phyloP scores from a whole-genome alignment of 37 sponge, comb jelly and placozoan genomes.

The Bolinopsis microptera region DNA sequence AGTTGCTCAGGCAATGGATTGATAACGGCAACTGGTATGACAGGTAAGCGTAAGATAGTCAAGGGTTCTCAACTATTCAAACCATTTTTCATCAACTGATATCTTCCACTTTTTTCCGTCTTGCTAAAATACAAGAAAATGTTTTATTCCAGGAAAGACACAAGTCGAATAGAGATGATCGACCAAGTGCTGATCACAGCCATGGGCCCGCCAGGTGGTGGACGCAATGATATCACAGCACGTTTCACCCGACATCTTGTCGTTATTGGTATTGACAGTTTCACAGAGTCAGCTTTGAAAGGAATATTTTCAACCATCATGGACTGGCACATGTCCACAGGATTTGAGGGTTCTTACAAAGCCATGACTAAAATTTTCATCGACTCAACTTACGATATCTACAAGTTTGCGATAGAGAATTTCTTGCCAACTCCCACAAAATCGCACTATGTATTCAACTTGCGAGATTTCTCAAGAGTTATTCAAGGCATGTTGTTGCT shows the following conservation, averaged over 20 bases:
- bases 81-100: too few relatives aligned
- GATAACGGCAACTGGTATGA: slow-evolving; percentile 97
- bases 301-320: slow-evolving; percentile 90
- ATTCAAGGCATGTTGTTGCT: slow-evolving; percentile 68
- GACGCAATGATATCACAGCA: slow-evolving; percentile 86
- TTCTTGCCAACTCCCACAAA: slow-evolving; percentile 69
- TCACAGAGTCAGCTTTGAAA: slow-evolving; percentile 92
- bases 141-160: slow-evolving; percentile 76
- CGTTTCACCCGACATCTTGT: slow-evolving; percentile 93
- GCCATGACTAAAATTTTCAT: slow-evolving; percentile 85
- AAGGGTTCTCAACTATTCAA: not conserved
- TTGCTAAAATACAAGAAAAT: too few relatives aligned
- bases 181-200: slow-evolving; percentile 86
- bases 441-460: slow-evolving; percentile 70
- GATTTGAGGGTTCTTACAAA: slow-evolving; percentile 92
- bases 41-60: slow-evolving; percentile 45
- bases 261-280: slow-evolving; percentile 91
- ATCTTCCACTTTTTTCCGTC: too few relatives aligned
- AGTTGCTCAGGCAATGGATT: slow-evolving; percentile 91
- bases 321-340: slow-evolving; percentile 95
- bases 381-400: slow-evolving; percentile 54
- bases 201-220: slow-evolving; percentile 99
- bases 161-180: slow-evolving; percentile 79
- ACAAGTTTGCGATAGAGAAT: slow-evolving; percentile 42
- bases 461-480: slow-evolving; percentile 68